These are phyloP conservation scores for Parapristionchus giblindavisi DNA, from an alignment of 2,888 invertebrate species.

Conservation along the genomic window DNA sequence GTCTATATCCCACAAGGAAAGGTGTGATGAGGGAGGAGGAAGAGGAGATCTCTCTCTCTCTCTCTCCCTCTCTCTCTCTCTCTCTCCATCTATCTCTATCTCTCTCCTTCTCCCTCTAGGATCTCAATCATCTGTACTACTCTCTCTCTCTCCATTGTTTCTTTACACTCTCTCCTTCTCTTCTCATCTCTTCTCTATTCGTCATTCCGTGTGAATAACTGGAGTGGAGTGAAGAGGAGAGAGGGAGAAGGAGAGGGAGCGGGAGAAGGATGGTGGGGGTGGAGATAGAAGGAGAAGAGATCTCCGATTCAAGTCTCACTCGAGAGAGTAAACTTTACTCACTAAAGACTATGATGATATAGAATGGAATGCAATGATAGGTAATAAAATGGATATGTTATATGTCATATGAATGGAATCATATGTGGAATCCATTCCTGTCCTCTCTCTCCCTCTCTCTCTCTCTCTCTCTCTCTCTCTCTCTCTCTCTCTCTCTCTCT, in stretches of 20 bases:
- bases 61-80: conserved; percentile 1
- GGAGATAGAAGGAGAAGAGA: background rate
- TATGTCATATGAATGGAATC: too few species aligned
- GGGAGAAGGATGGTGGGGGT: background rate
- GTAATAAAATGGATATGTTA: too few species aligned
- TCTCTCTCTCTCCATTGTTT: background rate
- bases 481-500: background rate
- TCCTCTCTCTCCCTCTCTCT: background rate
- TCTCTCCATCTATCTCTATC: background rate
- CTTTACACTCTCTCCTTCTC: background rate
- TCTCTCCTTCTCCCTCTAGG: background rate
- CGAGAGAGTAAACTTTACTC: too few species aligned
- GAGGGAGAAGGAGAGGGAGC: background rate
- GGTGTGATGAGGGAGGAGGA: too few species aligned
- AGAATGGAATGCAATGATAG: too few species aligned
- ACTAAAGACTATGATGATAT: too few species aligned
- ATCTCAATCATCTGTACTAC: background rate
- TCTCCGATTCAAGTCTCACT: too few species aligned
- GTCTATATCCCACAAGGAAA: background rate
- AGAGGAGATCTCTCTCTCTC: background rate
- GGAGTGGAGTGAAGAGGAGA: background rate
- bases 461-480: background rate
- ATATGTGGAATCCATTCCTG: too few species aligned
- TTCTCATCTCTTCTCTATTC: background rate
- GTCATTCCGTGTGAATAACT: background rate